phyloP scores from a whole-genome alignment of 2,888 invertebrate species.

The Agrypnus murinus region DNA sequence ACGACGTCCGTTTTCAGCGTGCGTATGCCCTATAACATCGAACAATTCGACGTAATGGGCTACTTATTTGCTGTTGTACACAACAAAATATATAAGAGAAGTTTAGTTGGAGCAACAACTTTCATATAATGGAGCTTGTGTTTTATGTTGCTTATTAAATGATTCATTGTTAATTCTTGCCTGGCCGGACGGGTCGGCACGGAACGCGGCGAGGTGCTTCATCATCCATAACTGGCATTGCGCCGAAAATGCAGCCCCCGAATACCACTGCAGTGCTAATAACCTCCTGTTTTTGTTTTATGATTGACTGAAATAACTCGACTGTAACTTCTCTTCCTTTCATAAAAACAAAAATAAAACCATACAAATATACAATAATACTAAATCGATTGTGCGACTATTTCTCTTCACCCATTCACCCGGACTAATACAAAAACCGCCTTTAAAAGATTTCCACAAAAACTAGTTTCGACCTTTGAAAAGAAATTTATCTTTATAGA shows the following conservation, averaged over 20 bases:
- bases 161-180: conserved; percentile 58
- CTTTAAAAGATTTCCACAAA: conserved; percentile 13
- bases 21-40: conserved; percentile 39
- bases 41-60: conserved; percentile 45
- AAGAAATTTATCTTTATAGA: conserved; percentile 19
- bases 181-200: conserved; percentile 52
- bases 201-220: conserved; percentile 55
- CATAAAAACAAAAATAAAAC: no score
- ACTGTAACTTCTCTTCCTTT: conserved; percentile 25
- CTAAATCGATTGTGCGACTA: conserved; percentile 20
- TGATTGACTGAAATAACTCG: conserved; percentile 44
- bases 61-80: conserved; percentile 43
- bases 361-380: conserved; percentile 18
- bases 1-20: conserved; percentile 36
- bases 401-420: conserved; percentile 6
- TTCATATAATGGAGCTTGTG: conserved; percentile 53
- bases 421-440: conserved; percentile 17
- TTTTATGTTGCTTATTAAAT: conserved; percentile 58
- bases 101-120: conserved; percentile 48
- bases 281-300: conserved; percentile 53
- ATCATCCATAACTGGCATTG: conserved; percentile 58
- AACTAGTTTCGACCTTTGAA: conserved; percentile 14
- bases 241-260: conserved; percentile 55
- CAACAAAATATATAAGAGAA: conserved; percentile 37
- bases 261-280: conserved; percentile 55